Evolutionary conservation across 2,797 vertebrate species (phyloP).

Genomic region (Lophius americanus): DNA sequence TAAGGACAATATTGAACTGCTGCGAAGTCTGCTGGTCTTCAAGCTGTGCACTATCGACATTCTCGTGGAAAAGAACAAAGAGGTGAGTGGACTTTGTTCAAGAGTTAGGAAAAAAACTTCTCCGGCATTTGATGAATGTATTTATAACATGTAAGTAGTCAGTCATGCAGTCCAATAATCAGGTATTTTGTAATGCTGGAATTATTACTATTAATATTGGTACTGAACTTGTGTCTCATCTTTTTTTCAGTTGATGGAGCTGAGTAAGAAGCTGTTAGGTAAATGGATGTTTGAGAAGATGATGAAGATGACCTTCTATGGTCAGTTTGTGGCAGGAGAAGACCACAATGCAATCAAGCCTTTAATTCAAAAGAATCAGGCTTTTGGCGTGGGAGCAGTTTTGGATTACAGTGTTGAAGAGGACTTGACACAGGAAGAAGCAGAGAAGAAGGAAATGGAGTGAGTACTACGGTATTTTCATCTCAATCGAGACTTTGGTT

Average conservation of each 20-base stretch:
- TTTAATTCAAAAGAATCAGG: slow-evolving; percentile 84
- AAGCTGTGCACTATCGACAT: slow-evolving; percentile 86
- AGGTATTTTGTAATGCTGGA: background rate
- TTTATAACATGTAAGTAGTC: background rate
- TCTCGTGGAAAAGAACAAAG: slow-evolving; percentile 86
- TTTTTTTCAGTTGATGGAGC: slow-evolving; percentile 83
- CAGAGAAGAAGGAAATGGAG: slow-evolving; percentile 88
- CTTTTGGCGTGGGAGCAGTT: slow-evolving; percentile 92
- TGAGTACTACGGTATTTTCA: slow-evolving; percentile 61
- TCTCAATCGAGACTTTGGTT: too few species aligned
- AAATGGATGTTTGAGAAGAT: slow-evolving; percentile 85
- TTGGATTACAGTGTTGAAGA: slow-evolving; percentile 94
- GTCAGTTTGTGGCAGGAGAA: slow-evolving; percentile 95
- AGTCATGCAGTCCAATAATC: background rate
- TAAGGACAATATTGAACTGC: slow-evolving; percentile 87
- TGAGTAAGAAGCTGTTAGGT: slow-evolving; percentile 86
- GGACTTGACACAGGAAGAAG: slow-evolving; percentile 87
- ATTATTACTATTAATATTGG: background rate
- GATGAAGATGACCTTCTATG: slow-evolving; percentile 98
- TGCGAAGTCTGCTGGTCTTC: slow-evolving; percentile 88
- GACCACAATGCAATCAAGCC: slow-evolving; percentile 92
- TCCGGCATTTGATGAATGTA: background rate
- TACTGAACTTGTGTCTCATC: background rate
- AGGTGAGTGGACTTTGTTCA: slow-evolving; percentile 63
- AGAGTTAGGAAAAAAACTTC: background rate